These are phyloP conservation scores for Oligia latruncula DNA, from an alignment of 2,888 invertebrate genomes.

Conservation along the genomic window DNA sequence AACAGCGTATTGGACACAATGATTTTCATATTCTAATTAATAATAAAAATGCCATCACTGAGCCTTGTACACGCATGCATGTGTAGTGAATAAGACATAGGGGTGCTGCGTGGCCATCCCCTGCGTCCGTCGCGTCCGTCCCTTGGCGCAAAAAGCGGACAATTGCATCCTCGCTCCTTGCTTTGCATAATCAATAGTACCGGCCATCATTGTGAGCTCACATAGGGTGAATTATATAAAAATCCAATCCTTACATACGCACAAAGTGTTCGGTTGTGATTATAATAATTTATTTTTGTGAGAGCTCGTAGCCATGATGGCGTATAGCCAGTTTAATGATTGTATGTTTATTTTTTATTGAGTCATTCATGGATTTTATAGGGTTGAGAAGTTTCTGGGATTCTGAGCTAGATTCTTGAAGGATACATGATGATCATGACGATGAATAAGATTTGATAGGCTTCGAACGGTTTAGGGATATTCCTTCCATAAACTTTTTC, in stretches of 20 bases:
- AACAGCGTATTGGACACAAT: not conserved
- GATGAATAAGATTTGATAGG: not conserved
- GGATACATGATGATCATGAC: not conserved
- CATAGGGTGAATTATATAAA: conserved; percentile 76
- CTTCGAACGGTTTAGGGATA: not conserved
- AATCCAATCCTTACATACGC: conserved; percentile 52
- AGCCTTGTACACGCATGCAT: conserved; percentile 28
- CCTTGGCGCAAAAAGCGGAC: conserved; percentile 84
- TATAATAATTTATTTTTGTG: conserved; percentile 48
- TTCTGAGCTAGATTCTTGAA: conserved; percentile 6
- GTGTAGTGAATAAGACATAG: conserved; percentile 62
- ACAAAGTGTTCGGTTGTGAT: conserved; percentile 50
- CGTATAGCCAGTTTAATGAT: not conserved
- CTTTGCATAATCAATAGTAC: conserved; percentile 88
- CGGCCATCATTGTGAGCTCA: conserved; percentile 77
- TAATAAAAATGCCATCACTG: conserved; percentile 44
- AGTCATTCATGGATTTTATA: not conserved
- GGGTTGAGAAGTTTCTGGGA: not conserved
- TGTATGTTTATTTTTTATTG: conserved; percentile 12
- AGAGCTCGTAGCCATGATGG: conserved; percentile 18
- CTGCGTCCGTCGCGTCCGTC: conserved; percentile 73
- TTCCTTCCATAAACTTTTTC: not conserved
- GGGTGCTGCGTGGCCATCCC: conserved; percentile 71
- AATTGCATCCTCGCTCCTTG: conserved; percentile 81
- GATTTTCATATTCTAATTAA: conserved; percentile 29